These are phyloP conservation scores for Pangasius krempfi DNA, from an alignment of 2,797 vertebrate species.

Conservation along the genomic window DNA sequence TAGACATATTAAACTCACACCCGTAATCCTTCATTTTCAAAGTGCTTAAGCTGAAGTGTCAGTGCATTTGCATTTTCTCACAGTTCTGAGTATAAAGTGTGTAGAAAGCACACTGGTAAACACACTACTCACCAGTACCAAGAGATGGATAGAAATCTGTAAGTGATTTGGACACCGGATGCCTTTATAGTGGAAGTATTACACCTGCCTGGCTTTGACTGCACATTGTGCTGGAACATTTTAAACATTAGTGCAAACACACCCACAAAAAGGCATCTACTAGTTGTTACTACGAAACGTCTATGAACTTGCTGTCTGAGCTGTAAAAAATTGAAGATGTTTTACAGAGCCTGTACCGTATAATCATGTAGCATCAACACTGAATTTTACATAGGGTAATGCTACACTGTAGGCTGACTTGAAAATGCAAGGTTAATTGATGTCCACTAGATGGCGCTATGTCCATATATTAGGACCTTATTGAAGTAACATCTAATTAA, in stretches of 20 bases:
- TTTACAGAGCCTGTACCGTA: neutral
- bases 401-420: too few species aligned
- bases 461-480: neutral
- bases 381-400: neutral
- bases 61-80: constrained; percentile 6
- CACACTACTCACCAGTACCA: neutral
- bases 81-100: constrained; percentile 11
- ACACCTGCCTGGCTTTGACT: neutral
- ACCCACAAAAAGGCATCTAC: neutral
- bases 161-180: constrained; percentile 6
- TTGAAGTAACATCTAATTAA: neutral
- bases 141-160: constrained; percentile 1
- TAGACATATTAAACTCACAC: constrained; percentile 5
- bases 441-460: constrained; percentile 50
- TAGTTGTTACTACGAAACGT: neutral
- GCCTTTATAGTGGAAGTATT: constrained; percentile 1
- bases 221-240: constrained; percentile 6
- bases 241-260: neutral
- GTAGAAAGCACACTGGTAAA: neutral
- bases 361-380: neutral
- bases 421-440: neutral
- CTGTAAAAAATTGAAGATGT: neutral
- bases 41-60: constrained; percentile 7
- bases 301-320: neutral
- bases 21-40: constrained; percentile 14